A percentile compares a stretch with the other conserved stretches of the same genome.
phyloP scores from a whole-genome alignment of 2,888 invertebrate species.

The Eupithecia pulchellata region DNA sequence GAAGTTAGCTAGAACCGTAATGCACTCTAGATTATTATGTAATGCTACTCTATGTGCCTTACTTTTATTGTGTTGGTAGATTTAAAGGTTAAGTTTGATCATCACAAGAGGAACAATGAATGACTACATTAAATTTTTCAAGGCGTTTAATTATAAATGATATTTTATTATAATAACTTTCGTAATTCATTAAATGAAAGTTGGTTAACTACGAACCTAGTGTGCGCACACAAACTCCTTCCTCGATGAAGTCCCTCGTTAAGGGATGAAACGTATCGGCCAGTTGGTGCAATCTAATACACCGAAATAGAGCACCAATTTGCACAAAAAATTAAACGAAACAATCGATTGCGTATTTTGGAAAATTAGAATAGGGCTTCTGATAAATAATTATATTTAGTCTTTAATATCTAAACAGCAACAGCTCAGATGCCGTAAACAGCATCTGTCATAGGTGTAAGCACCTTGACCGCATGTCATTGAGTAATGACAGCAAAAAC shows the following conservation, averaged over 20 bases:
- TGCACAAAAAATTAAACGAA: too few species aligned
- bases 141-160: neutral
- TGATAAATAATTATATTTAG: too few species aligned
- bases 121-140: neutral
- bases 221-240: too few species aligned
- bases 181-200: too few species aligned
- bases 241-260: too few species aligned
- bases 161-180: too few species aligned
- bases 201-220: too few species aligned
- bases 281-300: too few species aligned
- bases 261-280: too few species aligned
- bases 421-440: constrained; percentile 11
- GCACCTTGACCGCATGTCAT: constrained; percentile 44
- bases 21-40: constrained; percentile 41
- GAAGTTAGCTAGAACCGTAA: constrained; percentile 36
- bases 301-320: too few species aligned
- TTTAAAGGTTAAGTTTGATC: constrained; percentile 6
- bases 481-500: constrained; percentile 44
- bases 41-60: constrained; percentile 34
- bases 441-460: constrained; percentile 26
- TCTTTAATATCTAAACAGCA: neutral
- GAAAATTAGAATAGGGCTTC: too few species aligned
- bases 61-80: constrained; percentile 21
- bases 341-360: too few species aligned
- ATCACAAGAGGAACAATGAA: neutral